phyloP scores from a whole-genome alignment of 2,113 vertebrate genomes.

The Echinops telfairi region DNA sequence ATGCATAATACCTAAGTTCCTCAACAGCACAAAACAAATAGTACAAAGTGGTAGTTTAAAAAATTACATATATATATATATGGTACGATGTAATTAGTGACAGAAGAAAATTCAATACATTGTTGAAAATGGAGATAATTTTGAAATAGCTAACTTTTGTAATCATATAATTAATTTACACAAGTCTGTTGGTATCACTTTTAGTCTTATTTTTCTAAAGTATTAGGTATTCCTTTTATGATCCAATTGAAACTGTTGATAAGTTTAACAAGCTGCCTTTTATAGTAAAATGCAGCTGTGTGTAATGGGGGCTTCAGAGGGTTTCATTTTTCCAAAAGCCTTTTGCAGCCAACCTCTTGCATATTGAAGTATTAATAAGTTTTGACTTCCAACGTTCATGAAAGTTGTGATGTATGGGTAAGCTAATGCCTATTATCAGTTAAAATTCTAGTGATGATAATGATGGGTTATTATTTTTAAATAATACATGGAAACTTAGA shows the following conservation, averaged over 20 bases:
- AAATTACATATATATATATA: background rate
- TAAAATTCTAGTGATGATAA: background rate
- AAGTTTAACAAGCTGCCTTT: background rate
- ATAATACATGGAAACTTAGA: background rate
- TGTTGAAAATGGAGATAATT: background rate
- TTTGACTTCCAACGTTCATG: background rate
- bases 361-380: background rate
- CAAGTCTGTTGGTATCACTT: background rate
- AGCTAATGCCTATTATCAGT: constrained; percentile 37
- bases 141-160: constrained; percentile 27
- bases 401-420: background rate
- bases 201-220: constrained; percentile 47
- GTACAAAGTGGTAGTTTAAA: constrained; percentile 22
- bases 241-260: constrained; percentile 9
- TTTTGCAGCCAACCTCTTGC: no score
- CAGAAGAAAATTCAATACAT: background rate
- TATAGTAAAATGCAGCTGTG: background rate
- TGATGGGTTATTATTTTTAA: background rate
- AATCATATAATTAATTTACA: constrained; percentile 19
- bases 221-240: background rate
- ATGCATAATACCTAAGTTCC: constrained; percentile 53
- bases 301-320: background rate
- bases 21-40: constrained; percentile 24
- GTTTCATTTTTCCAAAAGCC: no score
- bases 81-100: background rate